Conservation (phyloP, 2,888 invertebrate genomes). For the Muscina levida region DNA sequence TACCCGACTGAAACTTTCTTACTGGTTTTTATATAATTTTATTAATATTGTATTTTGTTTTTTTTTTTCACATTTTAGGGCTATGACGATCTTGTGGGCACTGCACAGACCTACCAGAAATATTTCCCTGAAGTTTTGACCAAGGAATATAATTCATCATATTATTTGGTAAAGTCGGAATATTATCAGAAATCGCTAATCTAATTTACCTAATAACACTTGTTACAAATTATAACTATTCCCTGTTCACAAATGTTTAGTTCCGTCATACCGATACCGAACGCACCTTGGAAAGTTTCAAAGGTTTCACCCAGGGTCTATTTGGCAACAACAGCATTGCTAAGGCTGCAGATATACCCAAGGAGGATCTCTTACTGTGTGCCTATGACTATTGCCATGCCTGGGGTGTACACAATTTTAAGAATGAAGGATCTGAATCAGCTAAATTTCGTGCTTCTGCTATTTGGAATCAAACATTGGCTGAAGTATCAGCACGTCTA, state of each 20-base stretch:
- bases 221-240: conserved; percentile 49
- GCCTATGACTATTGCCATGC: conserved; percentile 84
- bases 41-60: too few species aligned
- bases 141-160: conserved; percentile 76
- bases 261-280: conserved; percentile 84
- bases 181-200: too few species aligned
- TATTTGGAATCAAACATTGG: conserved; percentile 79
- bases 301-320: conserved; percentile 83
- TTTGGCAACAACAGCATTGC: conserved; percentile 76
- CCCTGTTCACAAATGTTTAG: too few species aligned
- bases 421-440: conserved; percentile 78
- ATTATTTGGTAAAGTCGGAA: conserved; percentile 82
- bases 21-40: too few species aligned
- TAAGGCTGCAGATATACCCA: conserved; percentile 69
- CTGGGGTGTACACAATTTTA: conserved; percentile 81
- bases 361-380: conserved; percentile 80
- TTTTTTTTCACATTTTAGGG: conserved; percentile 75
- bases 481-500: conserved; percentile 81
- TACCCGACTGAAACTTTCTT: too few species aligned
- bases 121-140: conserved; percentile 84
- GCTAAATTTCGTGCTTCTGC: conserved; percentile 72
- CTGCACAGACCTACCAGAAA: conserved; percentile 85
- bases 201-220: too few species aligned
- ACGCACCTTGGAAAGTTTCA: conserved; percentile 83
- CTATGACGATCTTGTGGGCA: conserved; percentile 84